phyloP scores from a whole-genome alignment of 2,797 vertebrate genomes.

The Gorsachius magnificus region DNA sequence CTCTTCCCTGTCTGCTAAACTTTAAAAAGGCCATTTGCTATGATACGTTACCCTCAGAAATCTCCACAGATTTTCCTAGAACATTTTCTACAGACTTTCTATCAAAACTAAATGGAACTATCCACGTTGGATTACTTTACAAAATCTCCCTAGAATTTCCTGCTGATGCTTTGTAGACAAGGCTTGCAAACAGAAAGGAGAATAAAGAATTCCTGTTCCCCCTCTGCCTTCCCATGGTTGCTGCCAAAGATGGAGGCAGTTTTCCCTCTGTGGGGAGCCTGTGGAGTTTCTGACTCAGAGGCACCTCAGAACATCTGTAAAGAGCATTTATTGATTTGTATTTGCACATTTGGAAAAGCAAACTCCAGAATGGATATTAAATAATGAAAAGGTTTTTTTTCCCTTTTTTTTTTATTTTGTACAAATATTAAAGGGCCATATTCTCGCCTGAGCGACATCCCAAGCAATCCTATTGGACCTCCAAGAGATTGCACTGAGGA shows the following conservation, averaged over 20 bases:
- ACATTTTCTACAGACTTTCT: background rate
- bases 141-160: background rate
- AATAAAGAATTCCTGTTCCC: background rate
- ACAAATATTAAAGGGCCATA: background rate
- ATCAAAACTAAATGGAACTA: background rate
- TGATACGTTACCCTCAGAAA: background rate
- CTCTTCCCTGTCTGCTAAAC: background rate
- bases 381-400: background rate
- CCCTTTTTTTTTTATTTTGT: background rate
- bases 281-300: background rate
- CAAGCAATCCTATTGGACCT: background rate
- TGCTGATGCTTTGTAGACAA: background rate
- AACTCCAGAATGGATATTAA: background rate
- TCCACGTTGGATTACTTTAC: background rate
- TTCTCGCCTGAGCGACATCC: background rate
- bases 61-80: background rate
- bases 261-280: background rate
- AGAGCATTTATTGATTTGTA: background rate
- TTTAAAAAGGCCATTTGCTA: background rate
- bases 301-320: background rate
- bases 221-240: background rate
- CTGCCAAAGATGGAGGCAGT: background rate
- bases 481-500: background rate
- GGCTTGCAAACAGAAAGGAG: background rate
- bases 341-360: slow-evolving; percentile 11